These are phyloP conservation scores for Drosophila merina DNA, from an alignment of 2,888 invertebrate genomes.

Conservation along the genomic window DNA sequence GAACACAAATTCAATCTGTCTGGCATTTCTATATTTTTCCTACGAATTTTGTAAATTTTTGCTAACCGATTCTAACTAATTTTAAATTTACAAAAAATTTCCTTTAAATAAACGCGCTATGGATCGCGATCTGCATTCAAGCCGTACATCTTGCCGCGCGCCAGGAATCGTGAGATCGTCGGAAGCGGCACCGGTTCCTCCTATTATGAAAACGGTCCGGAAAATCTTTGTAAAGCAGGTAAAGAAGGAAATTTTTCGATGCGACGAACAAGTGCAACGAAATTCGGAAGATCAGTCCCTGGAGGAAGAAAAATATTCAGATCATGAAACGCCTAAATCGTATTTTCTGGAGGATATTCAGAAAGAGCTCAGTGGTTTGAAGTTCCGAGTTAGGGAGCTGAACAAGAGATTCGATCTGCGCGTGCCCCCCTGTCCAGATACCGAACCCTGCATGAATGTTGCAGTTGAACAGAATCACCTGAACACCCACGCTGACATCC, in stretches of 20 bases:
- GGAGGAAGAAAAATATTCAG: neutral
- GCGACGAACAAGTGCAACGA: neutral
- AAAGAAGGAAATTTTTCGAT: neutral
- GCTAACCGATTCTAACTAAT: neutral
- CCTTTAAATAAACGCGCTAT: neutral
- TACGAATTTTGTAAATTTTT: neutral
- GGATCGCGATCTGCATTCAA: neutral
- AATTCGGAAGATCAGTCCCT: neutral
- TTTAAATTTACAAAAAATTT: neutral
- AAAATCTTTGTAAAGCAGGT: neutral
- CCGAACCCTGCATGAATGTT: conserved; percentile 22
- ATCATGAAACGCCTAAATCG: neutral
- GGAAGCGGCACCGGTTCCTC: neutral
- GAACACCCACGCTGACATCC: conserved; percentile 25
- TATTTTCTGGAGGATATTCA: neutral
- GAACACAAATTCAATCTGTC: neutral
- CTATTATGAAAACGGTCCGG: too few relatives aligned
- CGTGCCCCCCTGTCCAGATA: conserved; percentile 29
- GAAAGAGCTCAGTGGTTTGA: neutral
- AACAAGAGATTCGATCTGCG: neutral
- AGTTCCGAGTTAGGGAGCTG: neutral
- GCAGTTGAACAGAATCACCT: conserved; percentile 32
- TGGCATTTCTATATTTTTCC: conserved; percentile 2
- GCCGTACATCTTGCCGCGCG: neutral
- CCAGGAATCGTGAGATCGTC: neutral